Percentiles rank a stretch among this genome's conserved stretches.
Conservation (phyloP, 2,797 vertebrate genomes). For the Phoebastria nigripes region DNA sequence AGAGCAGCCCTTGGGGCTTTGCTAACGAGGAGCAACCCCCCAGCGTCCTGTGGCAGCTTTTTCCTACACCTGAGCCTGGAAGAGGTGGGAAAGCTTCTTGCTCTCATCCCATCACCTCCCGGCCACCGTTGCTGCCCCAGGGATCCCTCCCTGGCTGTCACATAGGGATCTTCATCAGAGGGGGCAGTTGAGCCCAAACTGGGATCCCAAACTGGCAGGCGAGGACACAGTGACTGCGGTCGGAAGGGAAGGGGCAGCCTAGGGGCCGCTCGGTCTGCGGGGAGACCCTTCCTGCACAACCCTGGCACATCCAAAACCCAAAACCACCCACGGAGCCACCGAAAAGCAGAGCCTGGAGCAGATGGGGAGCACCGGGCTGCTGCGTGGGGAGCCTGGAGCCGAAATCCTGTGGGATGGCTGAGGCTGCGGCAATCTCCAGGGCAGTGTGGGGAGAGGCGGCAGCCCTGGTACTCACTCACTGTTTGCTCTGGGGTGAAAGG, state of each 20-base stretch:
- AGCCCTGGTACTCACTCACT: background rate
- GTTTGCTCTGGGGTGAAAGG: background rate
- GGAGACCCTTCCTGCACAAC: background rate
- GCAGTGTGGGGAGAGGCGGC: background rate
- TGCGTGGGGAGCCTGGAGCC: accelerated
- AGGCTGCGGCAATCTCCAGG: background rate
- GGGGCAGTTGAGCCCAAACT: background rate
- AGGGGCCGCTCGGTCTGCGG: accelerated
- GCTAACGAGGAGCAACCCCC: too few species aligned
- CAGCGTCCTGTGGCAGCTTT: accelerated
- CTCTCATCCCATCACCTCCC: background rate
- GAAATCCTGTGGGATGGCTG: background rate
- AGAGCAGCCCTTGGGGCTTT: background rate
- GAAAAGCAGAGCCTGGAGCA: background rate
- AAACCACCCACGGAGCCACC: accelerated
- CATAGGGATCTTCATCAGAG: background rate
- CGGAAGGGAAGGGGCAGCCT: background rate
- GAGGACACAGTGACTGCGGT: accelerated
- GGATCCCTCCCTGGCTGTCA: background rate
- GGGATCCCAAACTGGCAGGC: background rate
- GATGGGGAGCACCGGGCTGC: background rate
- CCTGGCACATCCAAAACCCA: background rate
- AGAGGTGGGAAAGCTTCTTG: background rate
- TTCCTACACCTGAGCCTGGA: background rate
- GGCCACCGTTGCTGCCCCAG: too few species aligned